A percentile compares a stretch with the other conserved stretches of the same genome.
phyloP scores from a whole-genome alignment of 2,113 vertebrate genomes.

The Cololabis saira region DNA sequence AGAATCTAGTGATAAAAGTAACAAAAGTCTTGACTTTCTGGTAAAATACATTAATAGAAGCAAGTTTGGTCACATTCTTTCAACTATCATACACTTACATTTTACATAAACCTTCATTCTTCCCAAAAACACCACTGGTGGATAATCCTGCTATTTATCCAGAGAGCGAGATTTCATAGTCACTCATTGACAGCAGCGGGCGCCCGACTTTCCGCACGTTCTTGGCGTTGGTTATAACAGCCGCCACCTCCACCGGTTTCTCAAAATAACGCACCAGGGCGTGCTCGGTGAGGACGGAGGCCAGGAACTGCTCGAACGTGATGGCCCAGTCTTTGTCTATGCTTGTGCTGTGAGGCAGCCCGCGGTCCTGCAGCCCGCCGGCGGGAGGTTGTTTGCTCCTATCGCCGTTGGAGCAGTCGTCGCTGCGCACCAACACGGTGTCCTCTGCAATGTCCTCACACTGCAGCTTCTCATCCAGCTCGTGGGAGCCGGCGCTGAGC shows the following conservation, averaged over 20 bases:
- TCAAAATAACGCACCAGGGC: slow-evolving; percentile 95
- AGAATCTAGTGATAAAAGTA: slow-evolving; percentile 57
- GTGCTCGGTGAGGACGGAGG: slow-evolving; percentile 94
- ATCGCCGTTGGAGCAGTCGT: slow-evolving; percentile 6
- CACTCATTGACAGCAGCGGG: slow-evolving; percentile 85
- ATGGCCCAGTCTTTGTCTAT: slow-evolving; percentile 97
- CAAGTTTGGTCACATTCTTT: slow-evolving; percentile 61
- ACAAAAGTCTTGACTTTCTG: slow-evolving; percentile 67
- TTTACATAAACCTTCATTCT: slow-evolving; percentile 28
- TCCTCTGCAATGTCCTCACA: slow-evolving; percentile 96
- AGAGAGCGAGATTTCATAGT: slow-evolving; percentile 95
- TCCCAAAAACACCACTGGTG: slow-evolving; percentile 39
- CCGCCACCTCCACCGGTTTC: slow-evolving; percentile 90
- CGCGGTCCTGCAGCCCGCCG: slow-evolving; percentile 28
- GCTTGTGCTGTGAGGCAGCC: slow-evolving; percentile 87
- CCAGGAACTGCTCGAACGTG: slow-evolving; percentile 96
- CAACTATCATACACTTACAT: slow-evolving; percentile 50
- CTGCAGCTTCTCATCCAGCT: slow-evolving; percentile 94
- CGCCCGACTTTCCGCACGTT: slow-evolving; percentile 89
- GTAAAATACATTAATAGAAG: slow-evolving; percentile 64
- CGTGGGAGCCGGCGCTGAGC: slow-evolving; percentile 93
- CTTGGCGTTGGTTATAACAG: slow-evolving; percentile 92
- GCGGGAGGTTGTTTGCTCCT: slow-evolving; percentile 20
- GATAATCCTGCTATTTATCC: slow-evolving; percentile 77
- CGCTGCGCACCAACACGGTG: slow-evolving; percentile 89